Evolutionary conservation across 2,888 invertebrate genomes (phyloP).

Genomic region (Pegoplata infirma): DNA sequence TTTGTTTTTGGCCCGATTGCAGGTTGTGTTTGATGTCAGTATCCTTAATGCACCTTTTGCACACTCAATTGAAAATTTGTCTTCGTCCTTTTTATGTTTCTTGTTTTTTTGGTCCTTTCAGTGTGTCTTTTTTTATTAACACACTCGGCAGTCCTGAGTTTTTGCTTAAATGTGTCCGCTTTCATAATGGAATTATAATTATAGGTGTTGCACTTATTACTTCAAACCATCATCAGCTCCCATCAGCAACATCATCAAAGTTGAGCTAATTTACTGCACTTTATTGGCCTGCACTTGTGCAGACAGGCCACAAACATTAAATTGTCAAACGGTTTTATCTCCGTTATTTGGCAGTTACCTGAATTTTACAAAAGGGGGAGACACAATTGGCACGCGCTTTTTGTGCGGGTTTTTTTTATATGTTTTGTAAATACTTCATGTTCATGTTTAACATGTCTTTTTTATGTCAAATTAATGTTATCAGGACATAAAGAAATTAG

Average conservation of each 20-base stretch:
- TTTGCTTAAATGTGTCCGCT: conserved; percentile 52
- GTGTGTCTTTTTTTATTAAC: conserved; percentile 22
- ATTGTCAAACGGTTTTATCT: conserved; percentile 75
- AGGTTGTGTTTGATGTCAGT: conserved; percentile 26
- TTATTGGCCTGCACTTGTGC: conserved; percentile 61
- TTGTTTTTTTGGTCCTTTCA: conserved; percentile 26
- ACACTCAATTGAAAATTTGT: conserved; percentile 22
- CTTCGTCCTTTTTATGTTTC: no score
- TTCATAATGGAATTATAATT: conserved; percentile 76
- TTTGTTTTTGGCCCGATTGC: conserved; percentile 22
- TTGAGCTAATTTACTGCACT: conserved; percentile 71
- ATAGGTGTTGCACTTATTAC: conserved; percentile 70
- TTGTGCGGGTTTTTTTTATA: conserved; percentile 44
- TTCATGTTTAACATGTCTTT: conserved; percentile 60
- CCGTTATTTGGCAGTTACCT: conserved; percentile 46
- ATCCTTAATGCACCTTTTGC: conserved; percentile 57
- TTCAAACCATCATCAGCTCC: conserved; percentile 58
- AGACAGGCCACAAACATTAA: conserved; percentile 68
- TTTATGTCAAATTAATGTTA: conserved; percentile 61
- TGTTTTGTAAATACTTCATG: conserved; percentile 26
- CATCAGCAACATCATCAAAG: conserved; percentile 55
- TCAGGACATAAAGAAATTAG: conserved; percentile 54
- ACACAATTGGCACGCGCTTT: conserved; percentile 55
- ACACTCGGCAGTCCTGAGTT: conserved; percentile 26
- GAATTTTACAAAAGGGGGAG: neutral